Base-by-base conservation (phyloP, 2,113 vertebrate species). In the Microtus ochrogaster region DNA sequence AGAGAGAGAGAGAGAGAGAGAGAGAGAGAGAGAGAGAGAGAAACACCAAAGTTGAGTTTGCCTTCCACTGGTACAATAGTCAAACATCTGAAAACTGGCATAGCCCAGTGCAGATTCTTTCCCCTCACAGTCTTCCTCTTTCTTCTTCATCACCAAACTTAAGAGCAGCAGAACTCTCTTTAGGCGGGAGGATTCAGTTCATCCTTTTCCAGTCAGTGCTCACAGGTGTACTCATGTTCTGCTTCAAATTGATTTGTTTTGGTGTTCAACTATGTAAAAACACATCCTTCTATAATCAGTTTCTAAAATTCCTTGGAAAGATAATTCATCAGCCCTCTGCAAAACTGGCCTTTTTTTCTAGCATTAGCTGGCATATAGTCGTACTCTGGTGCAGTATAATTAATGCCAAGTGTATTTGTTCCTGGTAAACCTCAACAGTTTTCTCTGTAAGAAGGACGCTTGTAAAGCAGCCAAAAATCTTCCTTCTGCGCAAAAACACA, bases 381-480 rank as follows among this genome's bases (percentile, higher is more conserved):
- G 17, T 41, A 92, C 33, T 68, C 13, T 81, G 26, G 21, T 68
- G 44, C 4, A 91, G 70, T 28, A 12, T 91, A 86, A 91, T 94
- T 87, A 79, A 89, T 93, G 93, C 84, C 93, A 93, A 91, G 61
- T 83, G 66, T 68, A 49, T 93, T 66, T 93, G 92, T 61, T 94
- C 88, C 86, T 86, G 26, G 78, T 95, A 95, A 96, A 83, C 28
- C 74, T 91, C 0, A 41, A 47, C n/a, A 92, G 78, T 86, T 91
- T 94, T 92, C 96, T 91, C 78, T 84, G 16, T 79, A 82, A 86
- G 61, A 96, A 21, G 14, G 4, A 83, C 33, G 92, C 96, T 41
- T 97, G 84, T 93, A 87, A 78, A 94, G 63, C 89, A 83, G 92
- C 94, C 97, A 96, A 92, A 47, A 96, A 90, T 81, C 73, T 90